phyloP scores from a whole-genome alignment of 2,888 invertebrate genomes.

The Theretra japonica region DNA sequence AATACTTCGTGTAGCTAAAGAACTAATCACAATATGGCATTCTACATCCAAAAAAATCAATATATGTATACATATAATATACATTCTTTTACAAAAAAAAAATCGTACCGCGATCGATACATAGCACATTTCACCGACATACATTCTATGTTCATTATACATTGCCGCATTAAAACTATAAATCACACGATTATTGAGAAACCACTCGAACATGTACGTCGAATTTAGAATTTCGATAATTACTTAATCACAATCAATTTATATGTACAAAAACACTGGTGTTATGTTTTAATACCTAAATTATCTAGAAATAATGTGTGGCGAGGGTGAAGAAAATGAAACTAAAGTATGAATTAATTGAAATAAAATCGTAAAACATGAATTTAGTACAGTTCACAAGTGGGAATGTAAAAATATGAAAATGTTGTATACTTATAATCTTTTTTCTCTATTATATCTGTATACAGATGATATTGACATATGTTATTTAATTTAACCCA shows the following conservation, averaged over 20 bases:
- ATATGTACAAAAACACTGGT: conserved; percentile 28
- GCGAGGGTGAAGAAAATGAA: neutral
- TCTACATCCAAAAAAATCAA: conserved; percentile 59
- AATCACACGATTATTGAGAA: conserved; percentile 36
- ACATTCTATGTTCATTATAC: neutral
- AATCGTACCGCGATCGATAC: conserved; percentile 3
- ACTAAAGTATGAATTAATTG: too few species aligned
- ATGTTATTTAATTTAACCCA: too few species aligned
- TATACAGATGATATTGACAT: too few species aligned
- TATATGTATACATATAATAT: conserved; percentile 43
- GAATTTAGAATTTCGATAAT: conserved; percentile 44
- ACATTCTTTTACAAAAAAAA: conserved; percentile 13
- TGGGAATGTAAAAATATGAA: too few species aligned
- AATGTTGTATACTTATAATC: too few species aligned
- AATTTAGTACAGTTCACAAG: too few species aligned
- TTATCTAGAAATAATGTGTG: conserved; percentile 13
- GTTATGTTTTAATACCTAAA: conserved; percentile 19
- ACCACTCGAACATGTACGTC: conserved; percentile 49
- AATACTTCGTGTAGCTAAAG: conserved; percentile 69
- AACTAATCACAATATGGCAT: conserved; percentile 73
- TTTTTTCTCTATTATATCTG: too few species aligned
- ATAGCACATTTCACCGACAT: neutral
- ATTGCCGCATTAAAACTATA: conserved; percentile 11
- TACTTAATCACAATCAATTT: conserved; percentile 37
- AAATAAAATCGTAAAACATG: too few species aligned